Percentiles rank a stretch among this genome's conserved stretches.
Conservation (phyloP, 2,888 invertebrate genomes). For the Agapostemon virescens region DNA sequence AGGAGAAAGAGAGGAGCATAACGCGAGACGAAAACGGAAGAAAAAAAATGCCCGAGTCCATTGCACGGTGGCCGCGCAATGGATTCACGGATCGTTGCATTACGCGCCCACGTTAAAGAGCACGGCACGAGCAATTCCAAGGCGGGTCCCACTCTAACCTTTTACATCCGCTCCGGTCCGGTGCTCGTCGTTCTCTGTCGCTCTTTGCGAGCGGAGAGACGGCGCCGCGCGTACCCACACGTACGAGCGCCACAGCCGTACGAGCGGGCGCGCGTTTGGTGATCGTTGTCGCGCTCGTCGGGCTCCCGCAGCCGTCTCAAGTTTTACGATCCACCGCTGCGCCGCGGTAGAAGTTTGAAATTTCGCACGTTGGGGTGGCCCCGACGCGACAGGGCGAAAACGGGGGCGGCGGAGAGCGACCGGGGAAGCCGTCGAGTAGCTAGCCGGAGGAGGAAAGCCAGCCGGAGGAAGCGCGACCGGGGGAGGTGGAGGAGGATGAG, state of each 20-base stretch:
- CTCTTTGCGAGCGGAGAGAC: slow-evolving; percentile 15
- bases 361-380: slow-evolving; percentile 70
- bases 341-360: slow-evolving; percentile 71
- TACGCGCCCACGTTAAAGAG: slow-evolving; percentile 61
- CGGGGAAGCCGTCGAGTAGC: slow-evolving; percentile 46
- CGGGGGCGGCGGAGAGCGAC: slow-evolving; percentile 52
- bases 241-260: background rate
- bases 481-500: background rate
- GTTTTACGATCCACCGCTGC: slow-evolving; percentile 72
- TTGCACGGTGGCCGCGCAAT: slow-evolving; percentile 58
- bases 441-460: slow-evolving; percentile 45
- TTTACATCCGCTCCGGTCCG: slow-evolving; percentile 64
- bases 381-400: slow-evolving; percentile 39
- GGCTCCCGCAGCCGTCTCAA: slow-evolving; percentile 66
- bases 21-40: background rate
- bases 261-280: slow-evolving; percentile 39
- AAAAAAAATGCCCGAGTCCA: slow-evolving; percentile 48
- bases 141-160: slow-evolving; percentile 66
- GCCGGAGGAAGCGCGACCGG: slow-evolving; percentile 6
- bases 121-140: slow-evolving; percentile 61
- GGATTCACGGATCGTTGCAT: slow-evolving; percentile 60
- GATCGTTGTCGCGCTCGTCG: slow-evolving; percentile 63
- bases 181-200: slow-evolving; percentile 46
- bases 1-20: background rate
- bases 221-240: slow-evolving; percentile 30